phyloP scores from a whole-genome alignment of 2,888 invertebrate species.

The Lysandra bellargus region DNA sequence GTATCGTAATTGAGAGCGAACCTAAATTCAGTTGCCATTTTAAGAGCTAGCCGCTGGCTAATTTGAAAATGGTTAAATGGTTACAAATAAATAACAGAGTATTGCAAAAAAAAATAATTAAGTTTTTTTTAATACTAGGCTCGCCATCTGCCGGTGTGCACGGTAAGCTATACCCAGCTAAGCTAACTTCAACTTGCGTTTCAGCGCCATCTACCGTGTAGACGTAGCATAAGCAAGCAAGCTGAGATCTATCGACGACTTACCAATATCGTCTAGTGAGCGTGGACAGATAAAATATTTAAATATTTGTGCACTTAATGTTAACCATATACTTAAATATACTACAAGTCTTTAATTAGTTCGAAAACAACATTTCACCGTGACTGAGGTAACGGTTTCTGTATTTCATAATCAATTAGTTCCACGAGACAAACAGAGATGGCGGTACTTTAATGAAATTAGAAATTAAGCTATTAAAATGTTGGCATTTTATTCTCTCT shows the following conservation, averaged over 20 bases:
- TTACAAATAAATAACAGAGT: too few relatives aligned
- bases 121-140: not conserved
- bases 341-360: not conserved
- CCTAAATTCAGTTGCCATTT: not conserved
- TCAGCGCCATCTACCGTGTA: conserved; percentile 63
- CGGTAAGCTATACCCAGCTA: conserved; percentile 45
- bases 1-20: not conserved
- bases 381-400: not conserved
- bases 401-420: not conserved
- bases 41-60: not conserved
- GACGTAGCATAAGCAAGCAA: conserved; percentile 59
- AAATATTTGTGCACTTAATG: conserved; percentile 44
- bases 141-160: not conserved
- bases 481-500: too few relatives aligned
- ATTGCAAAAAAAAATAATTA: too few relatives aligned
- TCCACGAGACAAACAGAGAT: conserved; percentile 25
- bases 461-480: not conserved
- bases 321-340: not conserved
- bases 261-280: conserved; percentile 74
- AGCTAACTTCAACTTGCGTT: conserved; percentile 41
- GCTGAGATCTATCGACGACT: conserved; percentile 61
- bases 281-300: conserved; percentile 73
- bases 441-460: conserved; percentile 26
- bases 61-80: too few relatives aligned
- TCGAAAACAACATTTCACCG: not conserved